These are phyloP conservation scores for Ruditapes philippinarum DNA, from an alignment of 1,140 invertebrate species.

Conservation along the genomic window DNA sequence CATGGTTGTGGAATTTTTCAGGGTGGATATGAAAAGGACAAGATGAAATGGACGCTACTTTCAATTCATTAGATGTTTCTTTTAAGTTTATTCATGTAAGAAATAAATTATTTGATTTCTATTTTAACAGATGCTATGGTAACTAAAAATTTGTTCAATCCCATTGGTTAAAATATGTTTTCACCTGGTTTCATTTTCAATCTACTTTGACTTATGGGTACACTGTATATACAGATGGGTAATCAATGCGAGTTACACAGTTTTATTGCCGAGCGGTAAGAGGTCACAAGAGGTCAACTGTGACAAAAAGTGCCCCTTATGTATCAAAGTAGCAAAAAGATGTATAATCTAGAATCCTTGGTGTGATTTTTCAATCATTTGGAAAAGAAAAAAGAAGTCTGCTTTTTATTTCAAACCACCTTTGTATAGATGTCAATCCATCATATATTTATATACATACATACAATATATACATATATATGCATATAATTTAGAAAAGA, in stretches of 20 bases:
- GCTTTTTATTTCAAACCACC: no score
- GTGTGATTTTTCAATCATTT: not conserved
- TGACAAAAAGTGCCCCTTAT: conserved; percentile 24
- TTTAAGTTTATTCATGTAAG: conserved; percentile 49
- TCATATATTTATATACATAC: no score
- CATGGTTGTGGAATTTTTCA: no score
- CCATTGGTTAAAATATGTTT: conserved; percentile 42
- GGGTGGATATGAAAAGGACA: conserved; percentile 24
- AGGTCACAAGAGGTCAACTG: conserved; percentile 51
- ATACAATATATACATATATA: no score
- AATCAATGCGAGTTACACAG: conserved; percentile 7
- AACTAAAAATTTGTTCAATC: not conserved
- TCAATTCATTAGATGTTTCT: conserved; percentile 33
- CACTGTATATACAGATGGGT: conserved; percentile 37
- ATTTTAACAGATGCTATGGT: conserved; percentile 4
- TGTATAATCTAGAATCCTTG: conserved; percentile 39
- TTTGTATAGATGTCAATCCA: no score
- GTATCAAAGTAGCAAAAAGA: conserved; percentile 37
- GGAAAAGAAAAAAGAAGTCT: not conserved
- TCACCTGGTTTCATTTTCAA: conserved; percentile 49
- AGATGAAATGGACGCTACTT: conserved; percentile 33
- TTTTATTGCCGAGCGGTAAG: conserved; percentile 20
- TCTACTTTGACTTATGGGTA: conserved; percentile 8
- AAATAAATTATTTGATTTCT: conserved; percentile 41
- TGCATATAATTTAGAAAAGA: no score